Evolutionary conservation across 2,888 invertebrate species (phyloP).

Genomic region (Melanostoma scalare): DNA sequence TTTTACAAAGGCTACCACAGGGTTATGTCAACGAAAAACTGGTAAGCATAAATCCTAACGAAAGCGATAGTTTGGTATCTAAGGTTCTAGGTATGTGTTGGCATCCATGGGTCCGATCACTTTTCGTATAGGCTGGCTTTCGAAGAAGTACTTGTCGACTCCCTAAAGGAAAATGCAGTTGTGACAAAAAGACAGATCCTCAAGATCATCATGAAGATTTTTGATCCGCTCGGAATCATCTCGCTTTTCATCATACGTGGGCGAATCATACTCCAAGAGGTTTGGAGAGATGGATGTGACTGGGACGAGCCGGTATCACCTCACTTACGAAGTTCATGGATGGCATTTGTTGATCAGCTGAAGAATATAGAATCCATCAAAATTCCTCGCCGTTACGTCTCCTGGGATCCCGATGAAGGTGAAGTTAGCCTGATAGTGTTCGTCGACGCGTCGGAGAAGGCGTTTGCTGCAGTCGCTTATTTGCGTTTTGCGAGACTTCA

Average conservation of each 20-base stretch:
- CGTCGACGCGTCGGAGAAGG: neutral
- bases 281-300: neutral
- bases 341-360: neutral
- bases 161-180: neutral
- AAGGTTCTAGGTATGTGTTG: neutral
- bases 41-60: neutral
- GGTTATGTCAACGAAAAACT: slow-evolving; percentile 6
- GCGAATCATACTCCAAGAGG: neutral
- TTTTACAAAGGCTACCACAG: neutral
- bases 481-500: too few relatives aligned
- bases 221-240: neutral
- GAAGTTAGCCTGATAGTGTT: slow-evolving; percentile 2
- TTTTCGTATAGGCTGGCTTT: neutral
- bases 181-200: too few relatives aligned
- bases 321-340: too few relatives aligned
- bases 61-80: too few relatives aligned
- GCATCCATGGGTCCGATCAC: neutral
- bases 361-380: neutral
- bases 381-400: neutral
- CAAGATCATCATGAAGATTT: too few relatives aligned
- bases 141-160: neutral
- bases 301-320: neutral
- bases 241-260: neutral
- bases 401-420: neutral
- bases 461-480: too few relatives aligned